Conservation (phyloP, 2,113 vertebrate genomes). For the Taxidea taxus region DNA sequence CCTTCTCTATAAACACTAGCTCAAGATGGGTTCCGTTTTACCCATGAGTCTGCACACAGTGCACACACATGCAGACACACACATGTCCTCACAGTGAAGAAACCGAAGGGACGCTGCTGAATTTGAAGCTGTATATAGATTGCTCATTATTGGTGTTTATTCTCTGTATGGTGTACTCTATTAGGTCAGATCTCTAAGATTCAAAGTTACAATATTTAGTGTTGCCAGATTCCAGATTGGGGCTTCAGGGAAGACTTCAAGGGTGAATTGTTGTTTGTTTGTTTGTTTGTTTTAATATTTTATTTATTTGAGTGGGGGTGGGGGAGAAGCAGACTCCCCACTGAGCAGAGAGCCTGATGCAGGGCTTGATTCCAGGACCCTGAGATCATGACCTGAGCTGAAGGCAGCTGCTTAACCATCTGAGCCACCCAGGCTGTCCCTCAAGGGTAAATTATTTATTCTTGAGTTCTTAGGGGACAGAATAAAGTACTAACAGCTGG, state of each 20-base stretch:
- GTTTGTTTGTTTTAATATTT: background rate
- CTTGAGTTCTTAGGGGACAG: background rate
- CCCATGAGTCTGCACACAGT: background rate
- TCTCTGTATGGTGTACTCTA: background rate
- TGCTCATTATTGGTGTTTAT: background rate
- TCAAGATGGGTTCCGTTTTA: background rate
- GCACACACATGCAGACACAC: background rate
- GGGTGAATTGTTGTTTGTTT: background rate
- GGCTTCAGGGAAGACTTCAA: background rate
- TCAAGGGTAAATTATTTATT: background rate
- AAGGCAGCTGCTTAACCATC: background rate
- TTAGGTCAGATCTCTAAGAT: background rate
- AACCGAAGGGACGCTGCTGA: background rate
- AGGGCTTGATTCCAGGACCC: too few species aligned
- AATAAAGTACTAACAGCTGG: constrained; percentile 13
- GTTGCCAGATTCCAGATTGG: background rate
- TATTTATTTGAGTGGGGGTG: background rate
- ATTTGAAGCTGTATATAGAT: background rate
- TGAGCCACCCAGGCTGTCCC: background rate
- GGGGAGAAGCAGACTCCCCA: background rate
- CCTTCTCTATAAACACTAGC: background rate
- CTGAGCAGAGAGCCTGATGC: background rate
- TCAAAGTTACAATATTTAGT: background rate
- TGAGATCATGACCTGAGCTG: too few species aligned
- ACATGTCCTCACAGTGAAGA: background rate